Conservation (phyloP, 2,113 vertebrate species). For the Thryonomys swinderianus region DNA sequence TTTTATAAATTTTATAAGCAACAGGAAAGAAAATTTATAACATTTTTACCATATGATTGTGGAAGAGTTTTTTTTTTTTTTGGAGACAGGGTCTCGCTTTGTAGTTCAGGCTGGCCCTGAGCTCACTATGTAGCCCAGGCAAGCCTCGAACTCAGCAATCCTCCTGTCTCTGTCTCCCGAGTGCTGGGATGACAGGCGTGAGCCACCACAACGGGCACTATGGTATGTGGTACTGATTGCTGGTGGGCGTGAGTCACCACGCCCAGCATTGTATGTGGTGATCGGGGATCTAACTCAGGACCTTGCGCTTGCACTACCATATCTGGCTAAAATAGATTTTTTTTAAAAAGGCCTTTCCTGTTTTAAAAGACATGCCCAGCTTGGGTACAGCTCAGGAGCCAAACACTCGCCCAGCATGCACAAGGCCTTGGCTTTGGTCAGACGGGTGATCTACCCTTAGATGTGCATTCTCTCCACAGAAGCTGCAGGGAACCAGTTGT, state of each 20-base stretch:
- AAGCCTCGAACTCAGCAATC: too few relatives aligned
- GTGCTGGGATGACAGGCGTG: too few relatives aligned
- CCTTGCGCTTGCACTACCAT: neutral
- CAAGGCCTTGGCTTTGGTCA: neutral
- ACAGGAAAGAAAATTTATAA: constrained; percentile 15
- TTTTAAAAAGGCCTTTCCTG: neutral
- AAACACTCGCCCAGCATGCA: neutral
- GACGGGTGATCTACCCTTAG: too few relatives aligned
- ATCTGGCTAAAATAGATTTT: neutral
- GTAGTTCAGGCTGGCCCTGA: too few relatives aligned
- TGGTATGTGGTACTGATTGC: too few relatives aligned
- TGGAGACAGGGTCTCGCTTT: too few relatives aligned
- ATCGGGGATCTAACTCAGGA: too few relatives aligned
- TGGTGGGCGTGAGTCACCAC: too few relatives aligned
- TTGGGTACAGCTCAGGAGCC: neutral
- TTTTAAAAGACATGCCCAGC: neutral
- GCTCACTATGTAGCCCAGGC: too few relatives aligned
- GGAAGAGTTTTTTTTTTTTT: constrained; percentile 27
- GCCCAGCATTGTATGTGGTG: too few relatives aligned
- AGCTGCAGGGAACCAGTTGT: neutral
- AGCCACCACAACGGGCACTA: too few relatives aligned
- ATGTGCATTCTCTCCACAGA: neutral
- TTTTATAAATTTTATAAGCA: constrained; percentile 45
- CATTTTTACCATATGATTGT: constrained; percentile 7
- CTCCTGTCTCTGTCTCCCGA: too few relatives aligned